Base-by-base conservation (phyloP, 2,113 vertebrate genomes). In the Cygnus atratus region DNA sequence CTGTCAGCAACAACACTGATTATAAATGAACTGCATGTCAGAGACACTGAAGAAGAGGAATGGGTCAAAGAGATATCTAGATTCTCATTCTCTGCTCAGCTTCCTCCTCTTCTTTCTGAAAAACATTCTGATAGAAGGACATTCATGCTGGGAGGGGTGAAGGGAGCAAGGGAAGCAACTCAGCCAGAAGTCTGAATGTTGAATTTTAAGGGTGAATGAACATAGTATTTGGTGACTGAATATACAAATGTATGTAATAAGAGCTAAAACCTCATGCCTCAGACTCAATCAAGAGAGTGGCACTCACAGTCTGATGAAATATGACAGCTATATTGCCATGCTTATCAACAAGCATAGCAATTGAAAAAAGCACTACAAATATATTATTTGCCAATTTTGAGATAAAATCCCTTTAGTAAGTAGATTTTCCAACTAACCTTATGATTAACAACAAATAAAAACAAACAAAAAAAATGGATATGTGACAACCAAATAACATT, bases 351-450 rank as follows among this genome's bases (percentile, higher is more conserved):
- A 78, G 43, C 33, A 68, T 0, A 77, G 62, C 44, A 84, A 33
- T 35, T 83, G 9, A 35, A n/a, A 39, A 85, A 87, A 87, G 16
- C 74, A 81, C 52, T 93, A 71, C 35, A 84, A 92, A 84, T 58
- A 72, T 10, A 75, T 63, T 94, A 67, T 88, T 95, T 88, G 74
- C 24, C 67, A 80, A 90, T 66, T 77, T 62, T 37, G 71, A 73
- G 33, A 82, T 43, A 80, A 94, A 88, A 95, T 89, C 90, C 66
- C 76, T 82, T 62, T 33, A 75, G 50, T 55, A 91, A 95, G 75
- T 11, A 78, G 48, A 72, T 84, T 88, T 96, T 88, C 50, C 83
- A 87, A 37, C 55, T 85, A 65, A 88, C 84, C 74, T 70, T 85
- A 80, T 80, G 4, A 84, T 52, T 6, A 52, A 80, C 92, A 92